Conservation (phyloP, 2,888 invertebrate genomes). For the Heliconius ethilla region DNA sequence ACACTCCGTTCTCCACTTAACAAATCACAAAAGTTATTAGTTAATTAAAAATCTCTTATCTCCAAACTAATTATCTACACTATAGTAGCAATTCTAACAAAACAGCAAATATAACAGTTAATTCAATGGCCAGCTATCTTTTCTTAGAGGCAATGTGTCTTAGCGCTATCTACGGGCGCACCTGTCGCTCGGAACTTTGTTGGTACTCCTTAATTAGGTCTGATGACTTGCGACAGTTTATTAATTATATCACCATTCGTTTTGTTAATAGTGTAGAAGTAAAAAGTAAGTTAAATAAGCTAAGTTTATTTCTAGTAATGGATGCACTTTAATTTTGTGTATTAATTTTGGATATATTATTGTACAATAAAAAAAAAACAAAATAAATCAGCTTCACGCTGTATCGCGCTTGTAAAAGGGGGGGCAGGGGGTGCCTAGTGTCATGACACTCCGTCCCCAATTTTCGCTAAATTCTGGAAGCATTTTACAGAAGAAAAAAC, state of each 20-base stretch:
- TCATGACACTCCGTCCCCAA: too few species aligned
- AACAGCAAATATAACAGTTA: constrained; percentile 32
- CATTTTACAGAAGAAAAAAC: too few species aligned
- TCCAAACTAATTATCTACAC: neutral
- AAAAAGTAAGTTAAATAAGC: neutral
- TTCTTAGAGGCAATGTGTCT: constrained; percentile 57
- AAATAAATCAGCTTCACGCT: too few species aligned
- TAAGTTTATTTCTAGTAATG: neutral
- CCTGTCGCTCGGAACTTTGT: constrained; percentile 70
- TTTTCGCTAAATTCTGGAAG: too few species aligned
- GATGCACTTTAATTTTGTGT: too few species aligned
- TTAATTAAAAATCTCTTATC: neutral
- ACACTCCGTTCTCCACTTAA: too few species aligned
- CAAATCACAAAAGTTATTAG: too few species aligned
- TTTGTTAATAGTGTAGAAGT: constrained; percentile 46
- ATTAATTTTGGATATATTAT: too few species aligned
- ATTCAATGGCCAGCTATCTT: constrained; percentile 49
- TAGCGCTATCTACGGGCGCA: constrained; percentile 60
- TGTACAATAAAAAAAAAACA: too few species aligned
- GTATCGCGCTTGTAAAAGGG: too few species aligned
- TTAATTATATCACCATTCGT: constrained; percentile 69
- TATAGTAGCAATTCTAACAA: constrained; percentile 35
- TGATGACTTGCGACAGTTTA: constrained; percentile 67
- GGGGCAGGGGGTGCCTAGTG: too few species aligned
- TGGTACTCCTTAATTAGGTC: constrained; percentile 67